Conservation (phyloP, 2,113 vertebrate species). For the Nycticryphes semicollaris region DNA sequence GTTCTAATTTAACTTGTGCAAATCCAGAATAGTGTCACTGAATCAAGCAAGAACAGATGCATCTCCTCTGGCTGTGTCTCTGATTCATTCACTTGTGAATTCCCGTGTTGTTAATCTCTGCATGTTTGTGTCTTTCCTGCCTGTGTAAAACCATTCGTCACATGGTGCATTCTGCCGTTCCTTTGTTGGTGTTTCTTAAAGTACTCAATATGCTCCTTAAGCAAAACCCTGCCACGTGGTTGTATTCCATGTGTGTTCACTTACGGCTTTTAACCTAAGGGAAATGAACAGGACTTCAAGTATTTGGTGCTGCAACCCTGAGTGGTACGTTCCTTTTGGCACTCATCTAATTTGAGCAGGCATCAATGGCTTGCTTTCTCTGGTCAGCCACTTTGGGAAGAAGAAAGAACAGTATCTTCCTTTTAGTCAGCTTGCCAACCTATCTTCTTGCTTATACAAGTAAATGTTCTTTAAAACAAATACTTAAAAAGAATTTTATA, state of each 20-base stretch:
- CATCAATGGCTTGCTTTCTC: background rate
- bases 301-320: background rate
- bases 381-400: background rate
- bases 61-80: background rate
- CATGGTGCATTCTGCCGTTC: background rate
- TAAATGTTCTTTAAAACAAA: background rate
- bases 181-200: background rate
- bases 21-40: background rate
- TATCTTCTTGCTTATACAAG: background rate
- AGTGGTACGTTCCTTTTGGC: background rate
- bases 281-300: background rate
- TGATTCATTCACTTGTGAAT: background rate
- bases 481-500: background rate
- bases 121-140: background rate
- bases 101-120: background rate
- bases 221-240: background rate
- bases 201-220: background rate
- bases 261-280: background rate
- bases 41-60: background rate
- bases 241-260: background rate
- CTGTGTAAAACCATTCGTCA: background rate
- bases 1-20: background rate
- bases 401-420: background rate
- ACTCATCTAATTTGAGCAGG: background rate
- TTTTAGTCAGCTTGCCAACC: background rate